These are phyloP conservation scores for Heterocephalus glaber DNA, from an alignment of 2,113 vertebrate genomes.

Conservation along the genomic window DNA sequence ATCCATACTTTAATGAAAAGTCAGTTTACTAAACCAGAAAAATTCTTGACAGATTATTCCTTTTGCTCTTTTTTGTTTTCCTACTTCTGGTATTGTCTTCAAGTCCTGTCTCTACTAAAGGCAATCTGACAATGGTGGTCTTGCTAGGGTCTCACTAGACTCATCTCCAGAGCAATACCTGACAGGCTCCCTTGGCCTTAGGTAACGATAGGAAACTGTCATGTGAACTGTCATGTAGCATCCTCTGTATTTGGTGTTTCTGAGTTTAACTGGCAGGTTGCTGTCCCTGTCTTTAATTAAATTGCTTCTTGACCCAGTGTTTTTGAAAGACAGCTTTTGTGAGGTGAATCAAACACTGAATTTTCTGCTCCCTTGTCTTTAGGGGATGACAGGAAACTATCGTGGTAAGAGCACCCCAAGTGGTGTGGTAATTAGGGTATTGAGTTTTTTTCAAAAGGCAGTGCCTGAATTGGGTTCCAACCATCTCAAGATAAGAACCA, in stretches of 20 bases:
- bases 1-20: background rate
- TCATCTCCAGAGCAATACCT: background rate
- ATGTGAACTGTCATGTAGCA: too few species aligned
- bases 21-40: background rate
- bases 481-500: background rate
- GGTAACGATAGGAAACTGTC: background rate
- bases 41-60: background rate
- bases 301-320: conserved; percentile 76
- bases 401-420: background rate
- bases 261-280: conserved; percentile 82
- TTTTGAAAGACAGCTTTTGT: conserved; percentile 83
- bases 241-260: conserved; percentile 76
- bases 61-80: background rate
- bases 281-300: conserved; percentile 84
- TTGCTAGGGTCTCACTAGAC: background rate
- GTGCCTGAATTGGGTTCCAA: background rate
- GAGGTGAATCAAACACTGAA: conserved; percentile 75
- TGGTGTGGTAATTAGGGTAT: background rate
- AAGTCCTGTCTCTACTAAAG: background rate
- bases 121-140: background rate
- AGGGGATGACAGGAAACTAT: too few species aligned
- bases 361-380: too few species aligned
- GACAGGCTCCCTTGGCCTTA: background rate
- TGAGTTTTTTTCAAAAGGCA: background rate
- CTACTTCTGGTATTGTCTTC: background rate